phyloP scores from a whole-genome alignment of 1,140 invertebrate species.

The Pachyrhynchus sulphureomaculatus region DNA sequence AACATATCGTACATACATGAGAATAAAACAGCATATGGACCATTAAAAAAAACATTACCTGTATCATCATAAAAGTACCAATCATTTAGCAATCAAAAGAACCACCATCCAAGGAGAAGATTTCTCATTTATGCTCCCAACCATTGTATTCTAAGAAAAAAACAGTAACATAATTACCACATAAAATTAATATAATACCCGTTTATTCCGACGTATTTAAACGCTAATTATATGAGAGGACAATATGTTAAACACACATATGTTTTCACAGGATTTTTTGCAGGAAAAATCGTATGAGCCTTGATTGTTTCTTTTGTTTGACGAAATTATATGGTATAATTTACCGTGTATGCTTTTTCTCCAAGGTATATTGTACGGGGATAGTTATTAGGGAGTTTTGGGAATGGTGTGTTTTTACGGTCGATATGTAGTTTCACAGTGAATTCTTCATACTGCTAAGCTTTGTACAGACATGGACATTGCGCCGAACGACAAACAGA shows the following conservation, averaged over 20 bases:
- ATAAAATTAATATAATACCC: background rate
- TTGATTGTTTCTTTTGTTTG: constrained; percentile 26
- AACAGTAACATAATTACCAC: background rate
- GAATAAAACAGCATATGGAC: background rate
- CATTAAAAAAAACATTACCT: background rate
- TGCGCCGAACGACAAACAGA: too few relatives aligned
- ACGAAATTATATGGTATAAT: constrained; percentile 21
- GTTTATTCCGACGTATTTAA: constrained; percentile 13
- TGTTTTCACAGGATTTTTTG: constrained; percentile 26
- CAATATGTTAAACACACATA: constrained; percentile 24
- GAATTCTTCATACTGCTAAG: too few relatives aligned
- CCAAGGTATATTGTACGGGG: background rate
- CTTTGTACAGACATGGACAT: too few relatives aligned
- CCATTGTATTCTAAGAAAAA: background rate
- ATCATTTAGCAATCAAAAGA: constrained; percentile 6
- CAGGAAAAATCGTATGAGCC: constrained; percentile 4
- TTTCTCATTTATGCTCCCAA: constrained; percentile 2
- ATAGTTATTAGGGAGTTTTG: constrained; percentile 3
- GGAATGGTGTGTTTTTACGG: background rate
- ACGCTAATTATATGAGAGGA: constrained; percentile 23
- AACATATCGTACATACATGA: constrained; percentile 9
- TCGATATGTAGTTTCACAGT: background rate
- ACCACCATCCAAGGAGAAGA: constrained; percentile 4
- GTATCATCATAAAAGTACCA: too few relatives aligned
- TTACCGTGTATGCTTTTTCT: constrained; percentile 10